phyloP scores from a whole-genome alignment of 2,888 invertebrate species.

The Deroplatys truncata region DNA sequence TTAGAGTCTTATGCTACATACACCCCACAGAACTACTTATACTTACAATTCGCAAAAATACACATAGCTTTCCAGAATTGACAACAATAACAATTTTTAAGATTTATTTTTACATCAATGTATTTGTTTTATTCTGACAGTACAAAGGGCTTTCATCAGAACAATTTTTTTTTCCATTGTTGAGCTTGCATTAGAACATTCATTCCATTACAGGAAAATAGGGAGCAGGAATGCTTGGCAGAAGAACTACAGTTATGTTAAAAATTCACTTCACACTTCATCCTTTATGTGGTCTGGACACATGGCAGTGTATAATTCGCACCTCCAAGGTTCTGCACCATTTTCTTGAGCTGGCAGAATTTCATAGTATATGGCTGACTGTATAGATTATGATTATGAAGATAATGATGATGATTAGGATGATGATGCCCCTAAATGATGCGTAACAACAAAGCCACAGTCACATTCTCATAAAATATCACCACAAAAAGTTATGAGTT shows the following conservation, averaged over 20 bases:
- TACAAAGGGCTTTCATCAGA: not conserved
- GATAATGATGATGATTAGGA: not conserved
- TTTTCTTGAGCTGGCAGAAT: constrained; percentile 6
- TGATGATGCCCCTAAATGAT: not conserved
- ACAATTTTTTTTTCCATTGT: not conserved
- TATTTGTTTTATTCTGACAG: not conserved
- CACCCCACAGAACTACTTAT: not conserved
- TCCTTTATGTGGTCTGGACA: not conserved
- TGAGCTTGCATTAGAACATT: not conserved
- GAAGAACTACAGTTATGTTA: not conserved
- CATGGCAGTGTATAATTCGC: constrained; percentile 9
- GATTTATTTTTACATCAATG: not conserved
- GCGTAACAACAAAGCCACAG: not conserved
- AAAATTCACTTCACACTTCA: not conserved
- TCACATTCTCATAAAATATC: not conserved
- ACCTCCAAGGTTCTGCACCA: constrained; percentile 1
- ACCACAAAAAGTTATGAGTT: not conserved
- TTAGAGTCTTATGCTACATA: not conserved
- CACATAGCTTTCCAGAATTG: not conserved
- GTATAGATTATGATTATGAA: not conserved
- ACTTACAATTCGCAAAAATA: constrained; percentile 2
- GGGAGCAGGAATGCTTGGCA: not conserved
- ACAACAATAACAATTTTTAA: not conserved
- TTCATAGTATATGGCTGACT: not conserved
- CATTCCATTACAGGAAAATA: not conserved